Evolutionary conservation across 1,140 invertebrate species (phyloP).

Genomic region (Plutomurus gul): DNA sequence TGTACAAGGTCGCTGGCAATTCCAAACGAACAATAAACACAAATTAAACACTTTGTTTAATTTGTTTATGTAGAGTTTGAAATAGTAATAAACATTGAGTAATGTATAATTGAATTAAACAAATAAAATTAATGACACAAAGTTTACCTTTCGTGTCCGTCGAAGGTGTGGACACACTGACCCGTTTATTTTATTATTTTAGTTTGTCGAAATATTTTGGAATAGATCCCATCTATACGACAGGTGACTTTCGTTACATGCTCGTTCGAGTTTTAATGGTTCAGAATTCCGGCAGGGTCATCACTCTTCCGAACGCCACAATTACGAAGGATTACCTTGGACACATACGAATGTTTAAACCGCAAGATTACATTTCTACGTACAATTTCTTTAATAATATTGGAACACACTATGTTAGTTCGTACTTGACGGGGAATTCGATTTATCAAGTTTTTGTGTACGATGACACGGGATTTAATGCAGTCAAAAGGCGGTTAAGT

Average conservation of each 20-base stretch:
- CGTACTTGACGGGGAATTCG: constrained; percentile 35
- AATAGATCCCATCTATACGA: constrained; percentile 72
- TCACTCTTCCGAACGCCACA: neutral
- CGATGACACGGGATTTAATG: constrained; percentile 1
- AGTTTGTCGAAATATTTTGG: constrained; percentile 28
- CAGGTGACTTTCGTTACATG: constrained; percentile 77
- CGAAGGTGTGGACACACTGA: constrained; percentile 76
- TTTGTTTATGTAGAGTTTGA: no score
- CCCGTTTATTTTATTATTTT: constrained; percentile 83
- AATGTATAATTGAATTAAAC: no score
- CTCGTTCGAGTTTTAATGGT: constrained; percentile 57
- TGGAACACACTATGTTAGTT: constrained; percentile 39
- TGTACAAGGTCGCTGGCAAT: no score
- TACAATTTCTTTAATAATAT: constrained; percentile 40
- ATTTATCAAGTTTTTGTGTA: constrained; percentile 47
- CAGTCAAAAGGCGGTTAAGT: constrained; percentile 19
- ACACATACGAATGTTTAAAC: neutral
- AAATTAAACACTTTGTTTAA: no score
- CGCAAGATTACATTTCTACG: neutral
- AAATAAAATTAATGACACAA: no score
- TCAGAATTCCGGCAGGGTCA: constrained; percentile 57
- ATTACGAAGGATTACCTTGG: neutral
- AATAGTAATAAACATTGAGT: no score
- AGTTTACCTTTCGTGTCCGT: no score
- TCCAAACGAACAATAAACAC: no score